phyloP scores from a whole-genome alignment of 2,797 vertebrate genomes.

The Neoniphon sammara region DNA sequence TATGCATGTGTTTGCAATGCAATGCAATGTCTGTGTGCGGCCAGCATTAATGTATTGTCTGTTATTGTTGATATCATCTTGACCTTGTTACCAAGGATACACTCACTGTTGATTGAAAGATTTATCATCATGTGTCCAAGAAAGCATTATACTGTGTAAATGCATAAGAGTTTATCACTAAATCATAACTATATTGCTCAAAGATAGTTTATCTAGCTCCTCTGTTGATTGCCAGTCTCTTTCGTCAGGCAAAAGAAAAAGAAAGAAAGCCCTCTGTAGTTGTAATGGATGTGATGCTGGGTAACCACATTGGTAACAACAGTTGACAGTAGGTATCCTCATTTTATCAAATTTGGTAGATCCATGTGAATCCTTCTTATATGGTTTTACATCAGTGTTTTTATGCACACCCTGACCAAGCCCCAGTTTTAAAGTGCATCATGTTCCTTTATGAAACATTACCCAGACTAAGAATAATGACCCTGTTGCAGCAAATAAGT shows the following conservation, averaged over 20 bases:
- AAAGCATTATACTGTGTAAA: not conserved
- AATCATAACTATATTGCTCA: not conserved
- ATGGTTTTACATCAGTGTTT: not conserved
- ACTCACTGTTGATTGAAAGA: not conserved
- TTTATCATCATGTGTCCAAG: not conserved
- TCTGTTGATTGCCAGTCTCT: too few species aligned
- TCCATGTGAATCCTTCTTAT: not conserved
- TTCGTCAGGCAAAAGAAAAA: too few species aligned
- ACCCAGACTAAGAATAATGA: conserved; percentile 7
- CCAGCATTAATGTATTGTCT: not conserved
- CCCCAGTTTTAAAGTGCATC: not conserved
- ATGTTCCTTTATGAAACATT: conserved; percentile 1
- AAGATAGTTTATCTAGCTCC: too few species aligned
- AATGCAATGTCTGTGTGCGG: not conserved
- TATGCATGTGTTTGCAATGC: not conserved
- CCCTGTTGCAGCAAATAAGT: not conserved
- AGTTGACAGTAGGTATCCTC: too few species aligned
- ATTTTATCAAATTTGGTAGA: too few species aligned
- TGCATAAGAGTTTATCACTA: not conserved
- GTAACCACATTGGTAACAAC: too few species aligned
- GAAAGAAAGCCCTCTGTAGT: too few species aligned
- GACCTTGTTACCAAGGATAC: conserved; percentile 18
- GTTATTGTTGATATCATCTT: conserved; percentile 19
- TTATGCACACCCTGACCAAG: not conserved
- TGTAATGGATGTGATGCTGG: too few species aligned